A percentile compares a stretch with the other conserved stretches of the same genome.
phyloP scores from a whole-genome alignment of 2,797 vertebrate genomes.

The Pelodytes ibericus region DNA sequence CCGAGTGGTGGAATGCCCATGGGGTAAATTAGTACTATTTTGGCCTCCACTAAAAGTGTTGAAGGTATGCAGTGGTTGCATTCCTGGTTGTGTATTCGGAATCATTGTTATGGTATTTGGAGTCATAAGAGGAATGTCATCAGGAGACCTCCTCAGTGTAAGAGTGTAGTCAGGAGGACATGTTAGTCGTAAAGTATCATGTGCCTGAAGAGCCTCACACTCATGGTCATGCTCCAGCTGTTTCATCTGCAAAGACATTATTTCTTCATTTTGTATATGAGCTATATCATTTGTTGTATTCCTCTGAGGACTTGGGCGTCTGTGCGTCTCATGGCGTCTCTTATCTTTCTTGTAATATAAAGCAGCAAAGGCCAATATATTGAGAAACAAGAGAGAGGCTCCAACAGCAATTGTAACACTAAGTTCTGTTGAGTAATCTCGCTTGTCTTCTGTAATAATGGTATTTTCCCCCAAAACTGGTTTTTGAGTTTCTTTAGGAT shows the following conservation, averaged over 20 bases:
- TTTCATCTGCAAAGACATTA: slow-evolving; percentile 94
- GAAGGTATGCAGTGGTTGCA: slow-evolving; percentile 95
- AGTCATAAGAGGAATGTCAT: slow-evolving; percentile 92
- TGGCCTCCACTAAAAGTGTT: slow-evolving; percentile 90
- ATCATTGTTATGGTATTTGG: slow-evolving; percentile 97
- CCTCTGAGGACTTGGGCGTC: slow-evolving; percentile 84
- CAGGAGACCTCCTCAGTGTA: slow-evolving; percentile 88
- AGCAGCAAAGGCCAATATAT: slow-evolving; percentile 92
- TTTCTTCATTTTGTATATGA: slow-evolving; percentile 89
- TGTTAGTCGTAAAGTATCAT: slow-evolving; percentile 84
- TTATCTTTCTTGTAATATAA: slow-evolving; percentile 98
- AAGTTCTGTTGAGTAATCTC: slow-evolving; percentile 92
- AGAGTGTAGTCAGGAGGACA: slow-evolving; percentile 94
- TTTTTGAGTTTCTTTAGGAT: slow-evolving; percentile 86
- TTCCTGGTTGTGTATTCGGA: slow-evolving; percentile 87
- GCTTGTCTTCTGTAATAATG: slow-evolving; percentile 88
- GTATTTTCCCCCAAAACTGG: slow-evolving; percentile 82
- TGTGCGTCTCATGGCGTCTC: slow-evolving; percentile 87
- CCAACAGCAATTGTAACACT: slow-evolving; percentile 94
- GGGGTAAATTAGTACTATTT: slow-evolving; percentile 93
- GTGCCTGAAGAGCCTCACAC: slow-evolving; percentile 85
- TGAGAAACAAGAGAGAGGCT: slow-evolving; percentile 90
- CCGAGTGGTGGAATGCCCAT: slow-evolving; percentile 93
- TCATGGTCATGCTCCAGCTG: slow-evolving; percentile 90
- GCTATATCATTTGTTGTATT: slow-evolving; percentile 85